Base-by-base conservation (phyloP, 2,797 vertebrate species). In the Syngnathus rostellatus region DNA sequence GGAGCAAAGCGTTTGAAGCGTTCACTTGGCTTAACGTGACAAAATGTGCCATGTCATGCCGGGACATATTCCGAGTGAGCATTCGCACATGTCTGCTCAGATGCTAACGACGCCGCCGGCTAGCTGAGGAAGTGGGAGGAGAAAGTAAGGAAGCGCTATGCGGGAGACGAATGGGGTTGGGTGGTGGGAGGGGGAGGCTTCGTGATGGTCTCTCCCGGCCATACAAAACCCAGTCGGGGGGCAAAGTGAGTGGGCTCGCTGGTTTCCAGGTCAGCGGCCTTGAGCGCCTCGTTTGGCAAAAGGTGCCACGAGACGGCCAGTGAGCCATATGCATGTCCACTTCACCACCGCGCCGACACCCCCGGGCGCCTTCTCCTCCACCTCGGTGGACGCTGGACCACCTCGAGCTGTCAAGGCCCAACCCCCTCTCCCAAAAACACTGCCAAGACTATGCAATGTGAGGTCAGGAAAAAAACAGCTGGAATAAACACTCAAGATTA, bases 221-320 rank as follows among this genome's bases (percentile, higher is more conserved):
- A 86, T 81, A 72, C 23, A 82, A 31, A 83, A 81, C 86, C 82
- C 85, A 84, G 77, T 72, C 61, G 73, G 76, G 73, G 76, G 81
- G 84, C 81, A 78, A 45, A 78, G 81, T 84, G 86, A 88, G 82
- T 86, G 79, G 82, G 84, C 85, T 86, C 80, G 80, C 83, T 81
- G 83, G 81, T 88, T 92, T 92, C 89, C 89, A 90, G 90, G 90
- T 90, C 90, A 90, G 83, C 81, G 86, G 85, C 86, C 89, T 91
- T 91, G 81, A 88, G 81, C 87, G 88, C 87, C 85, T 88, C 83
- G 88, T 85, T 90, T 82, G 84, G 88, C 83, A 78, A 81, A 57
- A 89, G 83, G 87, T 89, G 84, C 85, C 81, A 85, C 82, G 83
- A 84, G 85, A 88, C 72, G 45, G 76, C 74, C 77, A 76, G 82